Conservation (phyloP, 2,888 invertebrate species). For the Pseudeuparius sepicola region DNA sequence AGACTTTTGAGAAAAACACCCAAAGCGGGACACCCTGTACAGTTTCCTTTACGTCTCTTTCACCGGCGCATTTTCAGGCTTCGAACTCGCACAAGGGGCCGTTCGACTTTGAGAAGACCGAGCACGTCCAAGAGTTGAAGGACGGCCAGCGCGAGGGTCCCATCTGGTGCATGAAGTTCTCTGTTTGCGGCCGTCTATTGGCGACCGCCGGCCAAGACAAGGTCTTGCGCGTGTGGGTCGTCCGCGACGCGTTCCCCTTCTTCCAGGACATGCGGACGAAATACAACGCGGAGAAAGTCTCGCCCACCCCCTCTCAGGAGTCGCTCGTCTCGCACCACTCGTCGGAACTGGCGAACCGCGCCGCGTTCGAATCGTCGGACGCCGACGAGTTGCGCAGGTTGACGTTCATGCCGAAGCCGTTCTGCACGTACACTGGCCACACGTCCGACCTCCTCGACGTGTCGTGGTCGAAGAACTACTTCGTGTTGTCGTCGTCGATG, state of each 20-base stretch:
- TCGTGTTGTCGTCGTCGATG: conserved; percentile 95
- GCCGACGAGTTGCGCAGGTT: conserved; percentile 49
- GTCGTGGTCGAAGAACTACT: conserved; percentile 98
- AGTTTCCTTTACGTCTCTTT: too few species aligned
- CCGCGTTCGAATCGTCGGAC: conserved; percentile 49
- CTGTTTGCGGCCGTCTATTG: conserved; percentile 85
- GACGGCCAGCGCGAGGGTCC: conserved; percentile 77
- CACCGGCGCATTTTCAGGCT: conserved; percentile 50
- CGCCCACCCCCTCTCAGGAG: conserved; percentile 88
- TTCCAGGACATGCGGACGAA: conserved; percentile 96
- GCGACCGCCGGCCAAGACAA: conserved; percentile 97
- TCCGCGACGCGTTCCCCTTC: conserved; percentile 79
- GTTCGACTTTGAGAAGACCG: conserved; percentile 85
- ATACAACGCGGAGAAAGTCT: conserved; percentile 84
- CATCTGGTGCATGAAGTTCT: conserved; percentile 99
- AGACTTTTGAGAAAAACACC: too few species aligned
- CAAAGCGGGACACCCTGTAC: too few species aligned
- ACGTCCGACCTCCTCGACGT: conserved; percentile 94
- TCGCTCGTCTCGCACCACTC: conserved; percentile 74
- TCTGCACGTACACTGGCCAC: conserved; percentile 90
- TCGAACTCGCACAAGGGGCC: conserved; percentile 95
- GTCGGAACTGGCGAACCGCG: conserved; percentile 49
- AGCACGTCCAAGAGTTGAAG: conserved; percentile 70
- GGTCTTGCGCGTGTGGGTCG: conserved; percentile 89
- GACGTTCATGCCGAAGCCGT: conserved; percentile 81